phyloP scores from a whole-genome alignment of 2,888 invertebrate genomes.

The Diploptera punctata region DNA sequence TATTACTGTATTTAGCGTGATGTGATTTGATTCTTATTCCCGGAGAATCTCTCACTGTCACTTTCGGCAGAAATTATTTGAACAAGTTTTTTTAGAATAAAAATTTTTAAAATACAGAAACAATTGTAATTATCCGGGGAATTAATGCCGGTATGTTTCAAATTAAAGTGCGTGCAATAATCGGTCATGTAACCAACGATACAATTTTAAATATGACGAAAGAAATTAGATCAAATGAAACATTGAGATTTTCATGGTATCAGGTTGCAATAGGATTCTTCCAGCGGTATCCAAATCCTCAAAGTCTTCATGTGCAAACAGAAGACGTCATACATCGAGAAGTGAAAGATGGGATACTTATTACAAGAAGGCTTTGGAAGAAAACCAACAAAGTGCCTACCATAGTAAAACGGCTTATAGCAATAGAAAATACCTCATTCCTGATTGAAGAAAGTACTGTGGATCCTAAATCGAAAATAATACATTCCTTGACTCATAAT shows the following conservation, averaged over 20 bases:
- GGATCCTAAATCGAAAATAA: not conserved
- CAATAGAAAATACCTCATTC: not conserved
- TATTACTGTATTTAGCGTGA: too few relatives aligned
- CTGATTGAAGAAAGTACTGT: not conserved
- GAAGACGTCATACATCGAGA: conserved; percentile 3
- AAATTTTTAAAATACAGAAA: too few relatives aligned
- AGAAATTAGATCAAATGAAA: not conserved
- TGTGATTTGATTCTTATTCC: too few relatives aligned
- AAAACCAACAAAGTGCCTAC: not conserved
- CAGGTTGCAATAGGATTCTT: not conserved
- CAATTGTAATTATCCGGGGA: too few relatives aligned
- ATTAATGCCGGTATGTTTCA: too few relatives aligned
- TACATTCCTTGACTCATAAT: not conserved
- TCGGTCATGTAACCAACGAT: too few relatives aligned
- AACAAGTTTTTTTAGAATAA: too few relatives aligned
- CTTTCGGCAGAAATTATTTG: too few relatives aligned
- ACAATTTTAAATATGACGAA: too few relatives aligned
- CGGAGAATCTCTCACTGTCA: too few relatives aligned
- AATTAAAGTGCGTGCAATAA: too few relatives aligned
- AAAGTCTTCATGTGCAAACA: not conserved
- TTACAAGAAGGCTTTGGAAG: not conserved
- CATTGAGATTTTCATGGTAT: not conserved
- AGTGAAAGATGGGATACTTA: not conserved
- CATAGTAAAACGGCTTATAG: not conserved
- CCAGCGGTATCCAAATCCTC: not conserved